These are phyloP conservation scores for Peromyscus maniculatus DNA, from an alignment of 2,113 vertebrate genomes.

Conservation along the genomic window DNA sequence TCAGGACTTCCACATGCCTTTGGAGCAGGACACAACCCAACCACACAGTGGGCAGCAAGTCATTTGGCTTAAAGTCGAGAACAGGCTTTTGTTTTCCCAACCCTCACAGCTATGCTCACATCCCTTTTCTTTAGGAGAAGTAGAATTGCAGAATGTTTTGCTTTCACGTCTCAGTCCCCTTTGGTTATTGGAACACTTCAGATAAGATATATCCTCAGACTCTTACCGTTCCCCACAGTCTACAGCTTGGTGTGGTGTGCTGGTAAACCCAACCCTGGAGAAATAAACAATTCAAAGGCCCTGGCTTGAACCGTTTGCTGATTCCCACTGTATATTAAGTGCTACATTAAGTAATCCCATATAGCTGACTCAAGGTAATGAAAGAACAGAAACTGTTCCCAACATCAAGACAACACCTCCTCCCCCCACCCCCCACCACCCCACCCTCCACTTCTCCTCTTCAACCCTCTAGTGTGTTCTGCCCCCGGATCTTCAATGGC, in stretches of 20 bases:
- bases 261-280: not conserved
- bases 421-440: not conserved
- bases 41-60: not conserved
- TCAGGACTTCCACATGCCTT: not conserved
- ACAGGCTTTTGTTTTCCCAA: conserved; percentile 19
- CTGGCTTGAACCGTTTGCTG: not conserved
- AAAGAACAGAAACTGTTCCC: not conserved
- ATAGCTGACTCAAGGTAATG: not conserved
- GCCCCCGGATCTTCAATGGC: not conserved
- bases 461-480: not conserved
- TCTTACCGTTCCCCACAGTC: not conserved
- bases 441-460: not conserved
- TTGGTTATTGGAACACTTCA: not conserved
- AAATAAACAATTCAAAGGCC: not conserved
- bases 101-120: not conserved
- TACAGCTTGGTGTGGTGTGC: not conserved
- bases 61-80: not conserved
- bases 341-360: not conserved
- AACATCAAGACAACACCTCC: not conserved
- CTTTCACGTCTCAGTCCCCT: not conserved
- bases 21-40: not conserved
- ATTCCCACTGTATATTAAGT: not conserved
- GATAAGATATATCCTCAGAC: not conserved
- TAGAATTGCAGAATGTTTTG: not conserved
- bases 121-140: not conserved